A percentile compares a stretch with the other conserved stretches of the same genome.
Evolutionary conservation across 2,113 vertebrate genomes (phyloP).

Genomic region (Columba livia): DNA sequence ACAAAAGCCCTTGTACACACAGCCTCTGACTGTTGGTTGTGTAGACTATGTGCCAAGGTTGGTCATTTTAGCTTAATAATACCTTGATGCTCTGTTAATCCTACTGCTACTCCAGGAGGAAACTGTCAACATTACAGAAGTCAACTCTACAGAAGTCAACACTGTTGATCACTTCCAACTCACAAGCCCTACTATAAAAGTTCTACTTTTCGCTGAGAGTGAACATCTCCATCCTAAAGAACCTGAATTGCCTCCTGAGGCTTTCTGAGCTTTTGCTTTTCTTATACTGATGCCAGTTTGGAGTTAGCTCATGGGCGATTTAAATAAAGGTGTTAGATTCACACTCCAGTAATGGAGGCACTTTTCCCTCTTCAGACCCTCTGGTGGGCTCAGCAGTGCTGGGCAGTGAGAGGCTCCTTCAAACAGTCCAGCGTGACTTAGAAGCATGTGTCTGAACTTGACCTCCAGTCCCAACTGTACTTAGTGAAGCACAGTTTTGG

Average conservation of each 20-base stretch:
- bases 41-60: rapidly evolving
- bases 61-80: background rate
- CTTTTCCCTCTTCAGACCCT: background rate
- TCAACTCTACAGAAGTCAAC: background rate
- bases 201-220: background rate
- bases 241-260: background rate
- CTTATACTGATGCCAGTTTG: background rate
- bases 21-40: background rate
- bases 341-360: background rate
- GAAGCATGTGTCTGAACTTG: background rate
- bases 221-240: background rate
- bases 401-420: background rate
- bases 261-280: background rate
- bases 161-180: background rate
- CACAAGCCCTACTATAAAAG: background rate
- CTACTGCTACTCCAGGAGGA: background rate
- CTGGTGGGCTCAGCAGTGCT: background rate
- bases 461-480: background rate
- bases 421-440: background rate
- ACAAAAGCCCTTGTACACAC: background rate
- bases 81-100: background rate
- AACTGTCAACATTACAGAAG: background rate
- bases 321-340: background rate
- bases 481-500: background rate
- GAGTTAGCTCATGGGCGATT: background rate